Base-by-base conservation (phyloP, 2,888 invertebrate genomes). In the Rotaria magnacalcarata region DNA sequence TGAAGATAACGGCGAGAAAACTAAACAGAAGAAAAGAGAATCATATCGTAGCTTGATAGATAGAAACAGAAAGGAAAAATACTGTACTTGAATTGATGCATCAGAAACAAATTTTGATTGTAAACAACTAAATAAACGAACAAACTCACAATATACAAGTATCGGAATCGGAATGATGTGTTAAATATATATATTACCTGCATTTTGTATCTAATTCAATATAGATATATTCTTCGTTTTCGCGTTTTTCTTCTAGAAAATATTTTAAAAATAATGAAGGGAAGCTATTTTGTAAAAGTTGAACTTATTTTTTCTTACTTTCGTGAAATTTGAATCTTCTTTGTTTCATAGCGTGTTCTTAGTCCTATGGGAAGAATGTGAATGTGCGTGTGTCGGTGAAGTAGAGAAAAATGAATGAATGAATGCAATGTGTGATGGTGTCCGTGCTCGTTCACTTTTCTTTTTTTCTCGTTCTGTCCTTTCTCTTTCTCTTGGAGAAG, bases 361-460 rank as follows among this genome's bases (percentile, higher is more conserved):
- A 67, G 34, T 67, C 67, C 8, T 34, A 16, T 27, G 27, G 67
- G 67, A 67, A 67, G 67, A 67, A 67, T 34, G 34, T 2, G 67
- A 34, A 34, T 67, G 67, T 67, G 67, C 67, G 67, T 67, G 67
- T 41, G 67, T 41, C 67, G 67, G 34, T 67, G 67, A 67, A 67
- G 67, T 34, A 67, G 67, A 41, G 19, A 67, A 54, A 67, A 67
- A 67, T 56, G 27, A 67, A 67, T 67, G 67, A 67, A 67, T 67
- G 67, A 67, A 67, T 67, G 34, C 67, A 67, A 67, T 67, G 67
- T 67, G 67, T 34, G 67, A 67, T 27, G 34, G 67, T 67, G 67
- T 67, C 34, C 67, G 67, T 67, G 67, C 67, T 67, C 67, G 67
- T 67, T 67, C 67, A 67, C 67, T 67, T 67, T 34, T 67, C 21